Conservation (phyloP, 64 coral and sea anemone species). For the Exaiptasia diaphana region DNA sequence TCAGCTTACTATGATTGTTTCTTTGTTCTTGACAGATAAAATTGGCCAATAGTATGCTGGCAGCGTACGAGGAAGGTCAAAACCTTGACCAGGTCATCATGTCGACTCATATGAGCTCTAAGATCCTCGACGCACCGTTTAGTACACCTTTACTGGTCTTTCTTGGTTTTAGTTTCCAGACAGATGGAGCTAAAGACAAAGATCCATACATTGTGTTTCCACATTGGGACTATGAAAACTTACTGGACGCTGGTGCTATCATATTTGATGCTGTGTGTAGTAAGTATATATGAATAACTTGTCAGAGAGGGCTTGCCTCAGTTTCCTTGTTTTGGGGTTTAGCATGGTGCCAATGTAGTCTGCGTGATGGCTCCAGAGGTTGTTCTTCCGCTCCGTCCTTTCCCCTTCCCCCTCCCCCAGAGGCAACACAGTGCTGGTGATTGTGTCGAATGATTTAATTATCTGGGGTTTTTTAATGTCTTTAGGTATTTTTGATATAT, state of each 20-base stretch:
- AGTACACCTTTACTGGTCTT: conserved; percentile 49
- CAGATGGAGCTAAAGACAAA: conserved; percentile 36
- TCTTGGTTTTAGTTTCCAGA: conserved; percentile 84
- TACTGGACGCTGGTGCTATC: conserved; percentile 36
- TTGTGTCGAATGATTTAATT: too few relatives aligned
- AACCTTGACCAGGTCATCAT: conserved; percentile 58
- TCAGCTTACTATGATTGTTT: too few relatives aligned
- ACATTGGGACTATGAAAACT: conserved; percentile 82
- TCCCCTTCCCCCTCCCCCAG: not conserved
- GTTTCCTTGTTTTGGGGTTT: not conserved
- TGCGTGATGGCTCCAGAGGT: too few relatives aligned
- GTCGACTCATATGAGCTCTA: conserved; percentile 71
- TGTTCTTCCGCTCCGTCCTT: not conserved
- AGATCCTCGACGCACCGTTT: conserved; percentile 37
- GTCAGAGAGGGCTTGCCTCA: not conserved
- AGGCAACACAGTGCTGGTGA: too few relatives aligned
- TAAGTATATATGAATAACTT: conserved; percentile 17
- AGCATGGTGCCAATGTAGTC: too few relatives aligned
- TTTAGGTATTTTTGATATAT: conserved; percentile 61
- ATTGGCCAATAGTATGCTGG: conserved; percentile 58
- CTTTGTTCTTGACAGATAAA: conserved; percentile 36
- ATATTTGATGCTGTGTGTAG: conserved; percentile 62
- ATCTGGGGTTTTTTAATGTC: too few relatives aligned
- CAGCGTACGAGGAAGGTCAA: conserved; percentile 31
- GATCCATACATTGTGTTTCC: conserved; percentile 84